Evolutionary conservation across 2,113 vertebrate genomes (phyloP).

Genomic region (Rhinopomastus cyanomelas): DNA sequence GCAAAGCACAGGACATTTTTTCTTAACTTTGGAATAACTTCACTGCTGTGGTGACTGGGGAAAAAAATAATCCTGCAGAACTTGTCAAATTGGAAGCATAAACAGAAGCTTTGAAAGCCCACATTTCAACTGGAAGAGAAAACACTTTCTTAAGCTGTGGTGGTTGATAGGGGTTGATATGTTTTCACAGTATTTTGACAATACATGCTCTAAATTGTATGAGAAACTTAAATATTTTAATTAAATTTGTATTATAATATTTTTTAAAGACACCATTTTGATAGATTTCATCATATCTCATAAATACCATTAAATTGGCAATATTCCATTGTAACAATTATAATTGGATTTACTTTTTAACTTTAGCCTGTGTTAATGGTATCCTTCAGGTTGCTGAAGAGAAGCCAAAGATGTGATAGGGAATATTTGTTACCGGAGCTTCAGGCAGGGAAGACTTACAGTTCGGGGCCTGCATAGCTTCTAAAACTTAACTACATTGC

Average conservation of each 20-base stretch:
- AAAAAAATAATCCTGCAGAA: slow-evolving; percentile 7
- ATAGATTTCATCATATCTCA: neutral
- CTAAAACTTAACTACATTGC: neutral
- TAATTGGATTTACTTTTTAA: neutral
- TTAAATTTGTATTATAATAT: too few relatives aligned
- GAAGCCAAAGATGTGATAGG: accelerated
- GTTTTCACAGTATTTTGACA: neutral
- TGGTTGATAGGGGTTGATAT: neutral
- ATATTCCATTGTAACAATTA: neutral
- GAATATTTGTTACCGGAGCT: neutral
- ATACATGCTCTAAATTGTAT: neutral
- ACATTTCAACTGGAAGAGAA: neutral
- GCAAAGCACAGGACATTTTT: neutral
- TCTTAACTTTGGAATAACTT: slow-evolving; percentile 12
- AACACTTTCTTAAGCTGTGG: neutral
- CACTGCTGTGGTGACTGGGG: neutral
- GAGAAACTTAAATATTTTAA: neutral
- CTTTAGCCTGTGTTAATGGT: neutral
- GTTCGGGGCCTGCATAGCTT: neutral
- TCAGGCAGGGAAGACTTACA: neutral
- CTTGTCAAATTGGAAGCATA: neutral
- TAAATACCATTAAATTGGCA: neutral
- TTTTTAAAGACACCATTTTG: neutral
- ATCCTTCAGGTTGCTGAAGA: neutral
- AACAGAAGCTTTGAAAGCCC: slow-evolving; percentile 5